Percentiles rank a stretch among this genome's conserved stretches.
Evolutionary conservation across 2,888 invertebrate genomes (phyloP).

Genomic region (Hypsopygia costalis): DNA sequence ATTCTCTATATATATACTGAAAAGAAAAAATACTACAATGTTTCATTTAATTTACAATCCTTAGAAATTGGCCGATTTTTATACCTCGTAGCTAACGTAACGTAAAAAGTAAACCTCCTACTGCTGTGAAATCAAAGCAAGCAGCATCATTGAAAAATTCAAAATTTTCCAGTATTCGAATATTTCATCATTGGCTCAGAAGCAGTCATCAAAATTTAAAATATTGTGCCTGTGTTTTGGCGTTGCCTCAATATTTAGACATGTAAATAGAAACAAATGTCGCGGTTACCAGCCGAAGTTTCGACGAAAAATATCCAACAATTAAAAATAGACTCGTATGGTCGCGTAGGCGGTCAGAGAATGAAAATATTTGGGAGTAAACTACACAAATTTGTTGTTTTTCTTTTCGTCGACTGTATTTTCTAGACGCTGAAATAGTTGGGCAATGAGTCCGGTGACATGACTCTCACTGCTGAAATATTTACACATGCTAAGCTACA

Average conservation of each 20-base stretch:
- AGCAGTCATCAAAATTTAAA: constrained; percentile 27
- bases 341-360: constrained; percentile 55
- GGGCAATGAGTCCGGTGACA: no score
- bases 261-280: constrained; percentile 25
- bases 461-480: no score
- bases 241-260: constrained; percentile 21
- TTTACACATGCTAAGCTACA: no score
- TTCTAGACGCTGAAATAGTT: no score
- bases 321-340: constrained; percentile 49
- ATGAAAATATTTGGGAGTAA: constrained; percentile 60
- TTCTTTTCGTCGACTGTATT: not conserved
- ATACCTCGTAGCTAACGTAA: no score
- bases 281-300: constrained; percentile 12
- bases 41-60: no score
- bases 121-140: no score
- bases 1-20: no score
- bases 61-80: no score
- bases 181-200: constrained; percentile 27
- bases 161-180: constrained; percentile 10
- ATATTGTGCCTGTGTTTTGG: constrained; percentile 15
- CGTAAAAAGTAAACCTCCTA: no score
- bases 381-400: constrained; percentile 27
- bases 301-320: constrained; percentile 3
- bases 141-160: no score
- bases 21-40: no score